Conservation (phyloP, 2,113 vertebrate species). For the Indri indri region DNA sequence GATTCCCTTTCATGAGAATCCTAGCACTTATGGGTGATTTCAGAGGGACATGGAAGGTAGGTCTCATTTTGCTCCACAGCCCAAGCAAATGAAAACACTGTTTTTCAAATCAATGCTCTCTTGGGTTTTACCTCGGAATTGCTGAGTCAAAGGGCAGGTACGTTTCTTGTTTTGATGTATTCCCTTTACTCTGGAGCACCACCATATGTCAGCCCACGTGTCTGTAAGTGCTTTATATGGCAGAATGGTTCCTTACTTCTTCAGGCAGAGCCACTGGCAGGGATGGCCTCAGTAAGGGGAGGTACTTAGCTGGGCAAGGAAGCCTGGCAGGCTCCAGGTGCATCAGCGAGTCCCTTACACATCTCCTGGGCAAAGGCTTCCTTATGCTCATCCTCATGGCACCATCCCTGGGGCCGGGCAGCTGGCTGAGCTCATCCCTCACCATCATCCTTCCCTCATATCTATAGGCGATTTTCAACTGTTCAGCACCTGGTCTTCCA, state of each 20-base stretch:
- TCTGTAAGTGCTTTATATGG: background rate
- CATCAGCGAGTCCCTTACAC: background rate
- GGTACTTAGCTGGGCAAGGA: background rate
- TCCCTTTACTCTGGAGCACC: background rate
- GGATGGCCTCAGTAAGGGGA: background rate
- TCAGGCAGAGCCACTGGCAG: background rate
- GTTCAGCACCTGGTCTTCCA: background rate
- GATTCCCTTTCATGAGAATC: background rate
- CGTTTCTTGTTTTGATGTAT: background rate
- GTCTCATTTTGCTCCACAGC: background rate
- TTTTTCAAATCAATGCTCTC: background rate
- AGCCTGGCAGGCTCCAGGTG: background rate
- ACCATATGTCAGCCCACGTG: background rate
- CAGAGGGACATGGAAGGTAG: background rate
- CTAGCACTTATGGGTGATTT: background rate
- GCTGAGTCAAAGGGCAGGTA: background rate
- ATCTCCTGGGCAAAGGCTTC: background rate
- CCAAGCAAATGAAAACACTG: background rate
- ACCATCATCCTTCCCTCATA: background rate
- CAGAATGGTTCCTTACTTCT: background rate
- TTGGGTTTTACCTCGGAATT: background rate
- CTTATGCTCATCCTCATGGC: too few species aligned
- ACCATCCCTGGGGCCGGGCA: background rate
- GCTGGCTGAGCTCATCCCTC: background rate
- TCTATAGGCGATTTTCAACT: background rate